Conservation (phyloP, 2,113 vertebrate genomes). For the Epinephelus moara region DNA sequence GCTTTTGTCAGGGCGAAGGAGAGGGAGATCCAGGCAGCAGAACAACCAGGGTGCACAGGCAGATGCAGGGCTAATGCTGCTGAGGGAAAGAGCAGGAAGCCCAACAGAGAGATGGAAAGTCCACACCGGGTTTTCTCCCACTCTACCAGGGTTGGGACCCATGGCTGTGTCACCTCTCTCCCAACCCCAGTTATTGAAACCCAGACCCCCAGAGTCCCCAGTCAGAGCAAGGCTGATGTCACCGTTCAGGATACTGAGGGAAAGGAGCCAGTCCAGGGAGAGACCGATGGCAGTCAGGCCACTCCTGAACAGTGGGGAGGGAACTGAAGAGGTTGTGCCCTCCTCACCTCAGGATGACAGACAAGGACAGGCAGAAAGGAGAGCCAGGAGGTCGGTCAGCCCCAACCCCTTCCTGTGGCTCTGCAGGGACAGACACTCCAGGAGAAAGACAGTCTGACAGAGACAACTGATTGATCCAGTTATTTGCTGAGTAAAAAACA, state of each 20-base stretch:
- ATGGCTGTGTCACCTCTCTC: constrained; percentile 2
- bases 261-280: constrained; percentile 89
- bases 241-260: constrained; percentile 87
- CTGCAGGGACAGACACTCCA: constrained; percentile 81
- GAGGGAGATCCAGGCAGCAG: constrained; percentile 37
- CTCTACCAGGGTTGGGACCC: background rate
- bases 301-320: constrained; percentile 7
- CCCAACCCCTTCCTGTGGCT: constrained; percentile 82
- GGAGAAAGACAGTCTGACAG: constrained; percentile 85
- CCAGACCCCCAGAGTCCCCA: constrained; percentile 75
- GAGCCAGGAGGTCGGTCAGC: constrained; percentile 77
- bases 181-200: constrained; percentile 30
- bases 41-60: constrained; percentile 3
- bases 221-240: constrained; percentile 79
- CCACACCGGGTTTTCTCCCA: constrained; percentile 1
- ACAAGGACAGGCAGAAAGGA: constrained; percentile 65
- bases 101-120: constrained; percentile 1
- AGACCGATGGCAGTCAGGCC: constrained; percentile 74
- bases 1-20: constrained; percentile 24
- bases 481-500: background rate
- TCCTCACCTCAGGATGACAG: constrained; percentile 70
- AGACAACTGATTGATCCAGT: background rate
- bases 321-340: constrained; percentile 40
- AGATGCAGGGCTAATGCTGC: constrained; percentile 12
- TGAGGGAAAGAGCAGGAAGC: constrained; percentile 25